Evolutionary conservation across 1,140 invertebrate genomes (phyloP).

Genomic region (Varroa destructor): DNA sequence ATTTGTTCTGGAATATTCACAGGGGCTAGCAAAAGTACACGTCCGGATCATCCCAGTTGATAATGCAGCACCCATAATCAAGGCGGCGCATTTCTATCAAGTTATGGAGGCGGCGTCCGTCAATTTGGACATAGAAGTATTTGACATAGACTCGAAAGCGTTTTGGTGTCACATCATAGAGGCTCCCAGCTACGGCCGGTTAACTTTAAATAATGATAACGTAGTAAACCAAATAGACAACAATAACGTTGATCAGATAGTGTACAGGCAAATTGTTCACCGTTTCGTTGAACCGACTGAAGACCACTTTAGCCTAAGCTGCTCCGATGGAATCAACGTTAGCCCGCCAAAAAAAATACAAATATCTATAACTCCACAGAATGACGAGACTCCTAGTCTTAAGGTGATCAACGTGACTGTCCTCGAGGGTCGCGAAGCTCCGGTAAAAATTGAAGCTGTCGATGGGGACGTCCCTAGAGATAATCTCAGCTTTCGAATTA

Average conservation of each 20-base stretch:
- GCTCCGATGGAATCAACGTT: conserved; percentile 15
- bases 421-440: conserved; percentile 25
- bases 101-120: conserved; percentile 1
- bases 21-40: neutral
- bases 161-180: conserved; percentile 17
- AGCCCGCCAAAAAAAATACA: neutral
- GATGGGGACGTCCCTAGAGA: neutral
- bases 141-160: conserved; percentile 8
- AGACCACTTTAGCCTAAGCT: neutral
- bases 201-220: neutral
- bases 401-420: conserved; percentile 1
- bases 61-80: neutral
- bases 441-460: neutral
- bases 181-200: neutral
- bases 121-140: neutral
- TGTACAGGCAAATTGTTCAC: conserved; percentile 1
- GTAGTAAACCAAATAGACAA: neutral
- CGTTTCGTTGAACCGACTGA: neutral
- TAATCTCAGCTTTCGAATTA: neutral
- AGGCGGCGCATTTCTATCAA: neutral
- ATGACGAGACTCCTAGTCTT: conserved; percentile 7
- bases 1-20: conserved; percentile 4
- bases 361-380: conserved; percentile 12
- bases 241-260: neutral
- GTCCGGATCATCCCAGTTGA: neutral